A percentile compares a stretch with the other conserved stretches of the same genome.
Evolutionary conservation across 2,113 vertebrate species (phyloP).

Genomic region (Microcebus ravelobensis): DNA sequence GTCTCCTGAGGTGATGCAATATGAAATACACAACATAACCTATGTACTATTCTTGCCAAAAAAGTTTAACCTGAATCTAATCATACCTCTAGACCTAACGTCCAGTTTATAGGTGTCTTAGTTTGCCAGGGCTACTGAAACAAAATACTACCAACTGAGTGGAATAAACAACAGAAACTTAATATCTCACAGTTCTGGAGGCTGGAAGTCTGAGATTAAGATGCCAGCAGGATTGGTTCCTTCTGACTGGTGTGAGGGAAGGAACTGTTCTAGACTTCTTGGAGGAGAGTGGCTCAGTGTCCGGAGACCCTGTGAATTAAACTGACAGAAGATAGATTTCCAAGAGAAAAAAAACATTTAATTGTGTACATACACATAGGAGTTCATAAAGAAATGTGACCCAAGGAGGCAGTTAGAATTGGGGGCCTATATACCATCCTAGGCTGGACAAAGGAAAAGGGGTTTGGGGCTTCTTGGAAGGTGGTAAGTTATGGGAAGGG

Average conservation of each 20-base stretch:
- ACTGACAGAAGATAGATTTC: background rate
- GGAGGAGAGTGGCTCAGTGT: background rate
- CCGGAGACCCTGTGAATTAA: background rate
- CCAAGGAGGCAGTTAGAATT: background rate
- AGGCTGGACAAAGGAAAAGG: background rate
- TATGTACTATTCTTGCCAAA: background rate
- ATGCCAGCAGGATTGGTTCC: background rate
- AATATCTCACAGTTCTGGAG: background rate
- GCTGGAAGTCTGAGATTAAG: background rate
- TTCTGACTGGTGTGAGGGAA: background rate
- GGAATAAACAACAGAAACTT: background rate
- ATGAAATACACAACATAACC: background rate
- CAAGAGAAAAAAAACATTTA: background rate
- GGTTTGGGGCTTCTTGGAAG: background rate
- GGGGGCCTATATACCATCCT: background rate
- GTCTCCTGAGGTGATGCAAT: background rate
- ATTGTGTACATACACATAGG: background rate
- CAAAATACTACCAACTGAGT: background rate
- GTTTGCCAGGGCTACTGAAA: background rate
- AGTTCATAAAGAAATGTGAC: background rate
- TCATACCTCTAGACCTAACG: background rate
- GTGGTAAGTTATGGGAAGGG: background rate
- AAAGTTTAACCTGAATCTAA: background rate
- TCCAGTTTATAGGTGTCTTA: background rate
- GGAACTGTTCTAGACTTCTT: background rate